A percentile compares a stretch with the other conserved stretches of the same genome.
Evolutionary conservation across 2,797 vertebrate species (phyloP).

Genomic region (Fundulus diaphanus): DNA sequence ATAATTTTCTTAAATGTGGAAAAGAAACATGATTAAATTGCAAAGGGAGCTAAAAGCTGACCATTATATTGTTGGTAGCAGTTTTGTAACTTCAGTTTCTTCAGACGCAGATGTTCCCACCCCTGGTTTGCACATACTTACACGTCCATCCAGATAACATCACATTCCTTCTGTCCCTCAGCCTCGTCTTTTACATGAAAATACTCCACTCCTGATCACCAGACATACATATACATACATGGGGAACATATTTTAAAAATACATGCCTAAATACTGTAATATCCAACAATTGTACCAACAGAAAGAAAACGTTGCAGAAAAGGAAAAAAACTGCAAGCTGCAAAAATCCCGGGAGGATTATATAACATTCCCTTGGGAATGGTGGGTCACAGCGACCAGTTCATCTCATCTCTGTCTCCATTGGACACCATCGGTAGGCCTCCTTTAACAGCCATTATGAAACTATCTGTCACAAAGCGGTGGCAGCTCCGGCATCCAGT

Average conservation of each 20-base stretch:
- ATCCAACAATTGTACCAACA: constrained; percentile 12
- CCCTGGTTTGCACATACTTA: constrained; percentile 23
- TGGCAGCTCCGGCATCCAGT: constrained; percentile 24
- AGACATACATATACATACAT: neutral
- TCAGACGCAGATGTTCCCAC: constrained; percentile 1
- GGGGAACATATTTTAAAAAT: neutral
- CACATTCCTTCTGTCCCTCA: constrained; percentile 23
- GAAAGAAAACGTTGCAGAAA: constrained; percentile 3
- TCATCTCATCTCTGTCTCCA: constrained; percentile 50
- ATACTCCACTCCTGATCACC: constrained; percentile 3
- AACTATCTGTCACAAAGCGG: constrained; percentile 36
- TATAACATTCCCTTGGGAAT: constrained; percentile 57
- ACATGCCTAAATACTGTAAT: constrained; percentile 2
- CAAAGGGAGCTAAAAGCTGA: neutral
- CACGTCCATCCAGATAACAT: constrained; percentile 32
- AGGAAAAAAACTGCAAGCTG: constrained; percentile 5
- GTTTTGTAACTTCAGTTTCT: neutral
- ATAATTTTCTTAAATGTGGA: neutral
- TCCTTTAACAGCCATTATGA: constrained; percentile 47
- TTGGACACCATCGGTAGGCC: constrained; percentile 40
- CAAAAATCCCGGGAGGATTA: constrained; percentile 51
- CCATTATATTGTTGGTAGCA: neutral
- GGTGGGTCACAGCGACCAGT: constrained; percentile 53
- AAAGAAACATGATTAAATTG: neutral
- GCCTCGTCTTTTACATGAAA: constrained; percentile 31